Evolutionary conservation across 30 jellyfish, hydroid and myxozoan species (phyloP), one percentile per base, ranked within the genome.

Genomic region (Aurelia sp.): DNA sequence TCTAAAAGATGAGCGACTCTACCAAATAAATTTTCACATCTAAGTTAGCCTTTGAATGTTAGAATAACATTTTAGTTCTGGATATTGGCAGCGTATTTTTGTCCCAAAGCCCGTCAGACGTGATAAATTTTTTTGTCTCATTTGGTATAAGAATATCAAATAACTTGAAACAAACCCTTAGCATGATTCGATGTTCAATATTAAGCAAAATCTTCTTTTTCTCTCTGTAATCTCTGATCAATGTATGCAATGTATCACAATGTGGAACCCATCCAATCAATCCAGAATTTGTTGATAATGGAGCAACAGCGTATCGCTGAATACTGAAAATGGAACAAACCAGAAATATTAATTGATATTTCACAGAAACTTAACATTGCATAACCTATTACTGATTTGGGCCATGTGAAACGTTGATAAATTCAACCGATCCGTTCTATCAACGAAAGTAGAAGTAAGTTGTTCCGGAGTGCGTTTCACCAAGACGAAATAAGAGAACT

Each of bases 191-290:
- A 66, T 96, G 98, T 67, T 96, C 99, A 19, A 90, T 96, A 81
- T 90, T 91, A 7, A 91, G 86, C 66, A 88, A 84, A 15, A 96
- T 91, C 74, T 90, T 96, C 86, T 88, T 91, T 71, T 91, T 96
- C n/a, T 90, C 98, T 69, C 99, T 78, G 94, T 90, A 92, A 55
- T 96, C 99, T 67, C 97, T 73, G 51, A 96, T 96, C 76, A 96
- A 86, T 17, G 99, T 90, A 41, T 96, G 98, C 74, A 96, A 82
- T 11, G 99, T 96, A 70, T 96, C 99, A 80, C 98, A 86, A 57
- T 91, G 96, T 4, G 99, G 98, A 48, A 96, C 99, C 99, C 99
- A 96, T 62, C 99, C 99, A 69, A 96, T 96, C 30, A 96, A 87
- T 30, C 99, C 99, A 60, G 99, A 96, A 63, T 96, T 96, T 52